Evolutionary conservation across 2,797 vertebrate genomes (phyloP).

Genomic region (Acanthopagrus latus): DNA sequence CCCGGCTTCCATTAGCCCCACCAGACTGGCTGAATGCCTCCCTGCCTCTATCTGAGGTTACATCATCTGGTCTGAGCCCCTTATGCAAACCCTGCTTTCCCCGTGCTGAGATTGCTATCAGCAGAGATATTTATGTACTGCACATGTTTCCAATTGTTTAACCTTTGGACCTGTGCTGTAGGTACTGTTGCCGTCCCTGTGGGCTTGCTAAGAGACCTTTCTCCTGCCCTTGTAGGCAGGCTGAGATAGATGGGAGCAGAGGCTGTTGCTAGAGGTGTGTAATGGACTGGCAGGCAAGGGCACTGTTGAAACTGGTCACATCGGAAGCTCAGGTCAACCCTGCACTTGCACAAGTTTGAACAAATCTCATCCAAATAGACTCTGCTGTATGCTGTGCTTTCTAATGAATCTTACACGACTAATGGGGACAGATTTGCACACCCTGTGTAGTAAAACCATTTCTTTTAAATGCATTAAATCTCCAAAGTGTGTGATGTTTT

Average conservation of each 20-base stretch:
- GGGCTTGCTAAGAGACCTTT: conserved; percentile 61
- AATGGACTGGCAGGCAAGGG: conserved; percentile 69
- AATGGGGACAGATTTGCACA: conserved; percentile 1
- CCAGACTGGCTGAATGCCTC: conserved; percentile 53
- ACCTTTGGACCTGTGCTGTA: conserved; percentile 80
- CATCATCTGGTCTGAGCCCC: conserved; percentile 68
- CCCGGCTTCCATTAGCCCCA: conserved; percentile 75
- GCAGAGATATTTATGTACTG: conserved; percentile 79
- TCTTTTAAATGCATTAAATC: neutral
- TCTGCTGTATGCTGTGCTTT: neutral
- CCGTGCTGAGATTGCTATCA: conserved; percentile 73
- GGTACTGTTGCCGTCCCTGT: conserved; percentile 61
- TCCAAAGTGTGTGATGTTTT: neutral
- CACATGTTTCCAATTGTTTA: conserved; percentile 85
- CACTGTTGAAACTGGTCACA: conserved; percentile 59
- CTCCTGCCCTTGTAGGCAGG: conserved; percentile 64
- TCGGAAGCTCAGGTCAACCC: conserved; percentile 51
- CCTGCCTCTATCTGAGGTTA: conserved; percentile 69
- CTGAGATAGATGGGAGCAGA: conserved; percentile 58
- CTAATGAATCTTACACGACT: neutral
- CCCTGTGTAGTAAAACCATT: neutral
- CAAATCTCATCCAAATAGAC: conserved; percentile 25
- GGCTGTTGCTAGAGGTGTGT: conserved; percentile 63
- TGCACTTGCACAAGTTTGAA: conserved; percentile 52
- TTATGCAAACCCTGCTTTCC: conserved; percentile 70